These are phyloP conservation scores for Ellobius talpinus DNA, from an alignment of 2,113 vertebrate species.

Conservation along the genomic window DNA sequence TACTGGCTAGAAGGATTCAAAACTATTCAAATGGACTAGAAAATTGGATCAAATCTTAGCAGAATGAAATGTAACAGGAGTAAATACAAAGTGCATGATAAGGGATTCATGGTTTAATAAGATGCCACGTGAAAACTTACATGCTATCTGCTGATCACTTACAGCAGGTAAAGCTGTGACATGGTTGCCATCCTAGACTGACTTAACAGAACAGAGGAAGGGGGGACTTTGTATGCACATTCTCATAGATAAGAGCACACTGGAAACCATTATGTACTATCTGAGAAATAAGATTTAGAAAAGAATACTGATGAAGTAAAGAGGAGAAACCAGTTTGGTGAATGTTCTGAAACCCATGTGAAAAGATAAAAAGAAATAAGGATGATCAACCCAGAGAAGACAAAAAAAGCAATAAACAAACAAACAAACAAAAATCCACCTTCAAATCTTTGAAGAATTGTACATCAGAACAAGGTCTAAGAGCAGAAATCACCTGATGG, in stretches of 20 bases:
- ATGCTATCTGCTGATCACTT: conserved; percentile 39
- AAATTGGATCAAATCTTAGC: conserved; percentile 29
- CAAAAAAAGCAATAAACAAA: conserved; percentile 15
- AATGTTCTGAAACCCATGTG: conserved; percentile 59
- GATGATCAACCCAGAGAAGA: not conserved
- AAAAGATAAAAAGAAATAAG: conserved; percentile 44
- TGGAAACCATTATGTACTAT: not conserved
- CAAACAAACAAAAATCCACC: not conserved
- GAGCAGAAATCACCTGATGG: not conserved
- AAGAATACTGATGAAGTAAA: conserved; percentile 28
- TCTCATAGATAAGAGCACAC: conserved; percentile 29
- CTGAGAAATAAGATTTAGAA: conserved; percentile 40
- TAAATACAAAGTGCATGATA: conserved; percentile 54
- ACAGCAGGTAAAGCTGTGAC: not conserved
- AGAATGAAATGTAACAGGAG: conserved; percentile 9
- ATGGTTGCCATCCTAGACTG: conserved; percentile 9
- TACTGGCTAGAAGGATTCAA: conserved; percentile 22
- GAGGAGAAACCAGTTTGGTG: conserved; percentile 46
- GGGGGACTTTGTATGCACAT: not conserved
- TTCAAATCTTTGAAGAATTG: not conserved
- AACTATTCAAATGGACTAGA: conserved; percentile 44
- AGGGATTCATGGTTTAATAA: not conserved
- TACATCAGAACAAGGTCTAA: not conserved
- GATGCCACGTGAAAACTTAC: conserved; percentile 35
- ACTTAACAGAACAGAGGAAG: conserved; percentile 9